Conservation (phyloP, 2,797 vertebrate species). For the Anomalospiza imberbis region DNA sequence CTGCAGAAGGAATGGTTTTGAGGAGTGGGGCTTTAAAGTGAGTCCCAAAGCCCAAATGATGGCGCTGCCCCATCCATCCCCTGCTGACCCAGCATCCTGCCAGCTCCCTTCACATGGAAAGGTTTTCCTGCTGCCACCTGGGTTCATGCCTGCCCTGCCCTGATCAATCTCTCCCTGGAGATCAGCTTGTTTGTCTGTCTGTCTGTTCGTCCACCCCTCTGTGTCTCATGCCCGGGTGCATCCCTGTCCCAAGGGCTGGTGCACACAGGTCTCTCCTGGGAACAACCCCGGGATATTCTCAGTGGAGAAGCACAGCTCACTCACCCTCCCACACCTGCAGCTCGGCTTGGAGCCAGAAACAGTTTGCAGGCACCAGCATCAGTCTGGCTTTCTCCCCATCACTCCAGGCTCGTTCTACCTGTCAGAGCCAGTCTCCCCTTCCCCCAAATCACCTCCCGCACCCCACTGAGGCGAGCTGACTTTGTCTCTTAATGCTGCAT, state of each 20-base stretch:
- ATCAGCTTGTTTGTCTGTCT: not conserved
- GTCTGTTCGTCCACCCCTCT: not conserved
- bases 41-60: not conserved
- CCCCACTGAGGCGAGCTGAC: not conserved
- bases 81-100: not conserved
- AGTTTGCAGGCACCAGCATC: not conserved
- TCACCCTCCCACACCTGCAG: not conserved
- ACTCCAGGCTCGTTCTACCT: not conserved
- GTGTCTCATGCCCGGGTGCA: not conserved
- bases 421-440: not conserved
- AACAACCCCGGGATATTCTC: not conserved
- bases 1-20: no score
- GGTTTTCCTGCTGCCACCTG: not conserved
- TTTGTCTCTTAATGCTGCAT: not conserved
- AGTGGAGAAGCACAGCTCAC: not conserved
- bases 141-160: rapidly evolving
- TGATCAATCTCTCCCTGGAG: not conserved
- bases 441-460: not conserved
- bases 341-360: not conserved
- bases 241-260: not conserved
- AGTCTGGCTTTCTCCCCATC: not conserved
- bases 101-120: not conserved
- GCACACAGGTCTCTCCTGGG: not conserved
- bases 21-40: not conserved
- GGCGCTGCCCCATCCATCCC: not conserved